Evolutionary conservation across 2,888 invertebrate genomes (phyloP), one percentile per base, ranked within the genome.

Genomic region (Dicycla oo): DNA sequence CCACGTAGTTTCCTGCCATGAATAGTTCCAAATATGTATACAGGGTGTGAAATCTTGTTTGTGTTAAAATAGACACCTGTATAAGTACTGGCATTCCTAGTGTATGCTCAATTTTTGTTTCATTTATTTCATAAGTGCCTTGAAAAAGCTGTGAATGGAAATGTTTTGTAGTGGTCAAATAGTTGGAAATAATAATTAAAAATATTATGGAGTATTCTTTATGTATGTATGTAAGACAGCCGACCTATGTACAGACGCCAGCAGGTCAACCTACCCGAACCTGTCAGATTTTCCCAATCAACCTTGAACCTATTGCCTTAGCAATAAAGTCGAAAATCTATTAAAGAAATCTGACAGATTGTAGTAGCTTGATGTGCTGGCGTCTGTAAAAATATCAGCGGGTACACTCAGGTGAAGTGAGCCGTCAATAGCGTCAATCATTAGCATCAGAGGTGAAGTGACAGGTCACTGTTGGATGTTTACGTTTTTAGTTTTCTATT

Each of bases 121-220:
- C 3, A 23, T 56, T 54, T 47, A 2, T 51, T 64, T 72, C 11
- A 30, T 61, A 69, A 75, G 82, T 82, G 84, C 84, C 84, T 82
- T 84, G 40, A 51, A 43, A 54, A 51, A 57, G 34, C 51, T 47
- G 15, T n/a, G 30, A n/a, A 47, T 54, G 49, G 18, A 40, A 23
- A 30, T 34, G 8, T 26, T 45, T 56, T 43, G 13, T n/a, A 7
- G 10, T 38, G 20, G 10, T 56, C 15, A 47, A 26, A 51, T 54
- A 47, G 23, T 74, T 47, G 10, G 13, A 45, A 64, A 26, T 38
- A 10, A 45, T 51, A 10, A n/a, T n/a, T 13, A 40, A 47, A 38
- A 54, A 62, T 54, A 38, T 30, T 18, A 40, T 15, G 4, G n/a
- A n/a, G 15, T 62, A 57, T 38, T 63, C 6, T 63, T 53, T 30